Evolutionary conservation across 2,888 invertebrate species (phyloP), one percentile per base, ranked within the genome.

Genomic region (Epinotia brunnichana): DNA sequence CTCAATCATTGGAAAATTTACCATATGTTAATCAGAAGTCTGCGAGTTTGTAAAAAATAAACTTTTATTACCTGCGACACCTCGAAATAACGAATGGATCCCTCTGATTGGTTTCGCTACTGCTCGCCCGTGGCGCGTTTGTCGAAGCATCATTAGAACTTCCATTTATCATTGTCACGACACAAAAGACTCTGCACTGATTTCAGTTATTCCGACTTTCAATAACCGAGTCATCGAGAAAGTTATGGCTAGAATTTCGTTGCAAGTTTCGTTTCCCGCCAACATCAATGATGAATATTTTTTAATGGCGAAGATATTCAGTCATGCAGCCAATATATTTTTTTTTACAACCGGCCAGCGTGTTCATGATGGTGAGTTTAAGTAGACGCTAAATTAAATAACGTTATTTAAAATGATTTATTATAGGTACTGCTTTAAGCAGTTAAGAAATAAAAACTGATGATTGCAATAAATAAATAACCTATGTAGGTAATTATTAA

Each of bases 141-240:
- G 71, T 59, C 21, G 70, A 74, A 68, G 57, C 48, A 48, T 51
- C 59, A 24, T 68, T 71, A 62, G 59, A 74, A 63, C 29, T 71
- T 53, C 44, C 68, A 68, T 71, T 71, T 57, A 74, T 74, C 67
- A 68, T 70, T 68, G 56, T 68, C 67, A 68, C 35, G 4, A 48
- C 48, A 72, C 72, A 72, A 72, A 56, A 51, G 67, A 68, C 56
- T 67, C 71, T n/a, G n/a, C n/a, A 67, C 75, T 76, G 75, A 89
- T 89, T 90, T 89, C 76, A 84, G 82, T 75, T 75, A 89, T 89
- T 89, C 76, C 84, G 81, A 75, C 87, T 88, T 80, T 84, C 85
- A 15, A 88, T 83, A 73, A 90, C 85, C 39, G 35, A 21, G 24
- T 61, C 44, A 61, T 24, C 21, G 17, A 53, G 51, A 68, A 73